Evolutionary conservation across 2,113 vertebrate species (phyloP), one percentile per base, ranked within the genome.

Genomic region (Cephalopholis sonnerati): DNA sequence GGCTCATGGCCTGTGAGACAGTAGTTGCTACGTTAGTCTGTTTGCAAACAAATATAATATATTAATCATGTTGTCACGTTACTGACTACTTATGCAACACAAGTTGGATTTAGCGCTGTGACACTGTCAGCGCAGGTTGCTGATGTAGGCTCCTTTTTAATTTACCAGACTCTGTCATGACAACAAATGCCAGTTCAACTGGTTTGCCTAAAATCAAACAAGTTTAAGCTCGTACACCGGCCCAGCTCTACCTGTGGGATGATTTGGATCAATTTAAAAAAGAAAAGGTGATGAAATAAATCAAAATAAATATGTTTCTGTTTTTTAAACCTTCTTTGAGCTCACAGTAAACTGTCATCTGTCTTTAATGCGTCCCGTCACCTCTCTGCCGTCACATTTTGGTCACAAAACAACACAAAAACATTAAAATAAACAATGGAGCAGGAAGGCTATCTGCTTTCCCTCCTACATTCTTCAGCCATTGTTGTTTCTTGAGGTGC

Each of bases 381-480:
- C 39, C 46, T 74, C 77, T 74, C 64, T 1, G 32, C 74, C 22
- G 73, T 93, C 91, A 91, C 88, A 89, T 88, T 93, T 90, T 92
- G 90, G 93, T 91, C 95, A 96, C 85, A 88, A 79, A 87, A 93
- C 72, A 89, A 89, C 9, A 93, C 85, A 86, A 91, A 94, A 94
- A 93, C 80, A 91, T 69, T 71, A 44, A 92, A 94, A 71, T 57
- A 84, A 89, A 82, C 77, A 50, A 86, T 92, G 88, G 81, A 93
- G 87, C 86, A 87, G 92, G 90, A 92, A 92, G 85, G 84, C 89
- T 92, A 94, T 95, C 93, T 83, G 93, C 95, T 94, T 88, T 95
- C 95, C 95, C 95, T 95, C 96, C 96, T 97, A 98, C 97, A 98
- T 98, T 98, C 97, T 96, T 97, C 93, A 96, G 97, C 97, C 96